Evolutionary conservation across 2,113 vertebrate genomes (phyloP).

Genomic region (Nothocercus julius): DNA sequence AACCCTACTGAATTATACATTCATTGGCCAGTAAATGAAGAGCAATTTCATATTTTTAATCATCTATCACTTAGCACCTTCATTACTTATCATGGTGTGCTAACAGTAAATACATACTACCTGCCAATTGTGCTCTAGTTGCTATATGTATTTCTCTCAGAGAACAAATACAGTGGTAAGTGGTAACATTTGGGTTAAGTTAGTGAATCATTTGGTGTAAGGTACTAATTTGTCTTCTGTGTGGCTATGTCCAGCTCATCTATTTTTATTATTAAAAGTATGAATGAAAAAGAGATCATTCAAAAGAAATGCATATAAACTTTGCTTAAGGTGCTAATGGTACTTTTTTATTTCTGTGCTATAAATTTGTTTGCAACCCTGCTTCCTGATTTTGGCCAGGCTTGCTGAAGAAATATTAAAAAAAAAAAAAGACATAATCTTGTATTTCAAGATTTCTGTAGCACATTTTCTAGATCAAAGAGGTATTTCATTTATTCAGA

Average conservation of each 20-base stretch:
- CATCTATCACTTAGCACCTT: not conserved
- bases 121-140: not conserved
- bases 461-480: not conserved
- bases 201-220: not conserved
- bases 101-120: not conserved
- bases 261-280: not conserved
- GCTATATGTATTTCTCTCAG: not conserved
- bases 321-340: not conserved
- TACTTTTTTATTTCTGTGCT: not conserved
- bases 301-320: not conserved
- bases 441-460: not conserved
- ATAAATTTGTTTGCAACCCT: not conserved
- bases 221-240: not conserved
- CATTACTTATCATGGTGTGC: not conserved
- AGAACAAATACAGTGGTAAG: not conserved
- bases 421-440: not conserved
- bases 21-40: not conserved
- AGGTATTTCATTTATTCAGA: not conserved
- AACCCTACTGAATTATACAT: not conserved
- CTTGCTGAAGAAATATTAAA: not conserved
- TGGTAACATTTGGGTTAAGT: not conserved
- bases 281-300: not conserved
- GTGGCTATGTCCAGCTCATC: not conserved
- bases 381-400: not conserved
- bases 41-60: not conserved